Conservation (phyloP, 2,888 invertebrate genomes). For the Priocnemis perturbator region DNA sequence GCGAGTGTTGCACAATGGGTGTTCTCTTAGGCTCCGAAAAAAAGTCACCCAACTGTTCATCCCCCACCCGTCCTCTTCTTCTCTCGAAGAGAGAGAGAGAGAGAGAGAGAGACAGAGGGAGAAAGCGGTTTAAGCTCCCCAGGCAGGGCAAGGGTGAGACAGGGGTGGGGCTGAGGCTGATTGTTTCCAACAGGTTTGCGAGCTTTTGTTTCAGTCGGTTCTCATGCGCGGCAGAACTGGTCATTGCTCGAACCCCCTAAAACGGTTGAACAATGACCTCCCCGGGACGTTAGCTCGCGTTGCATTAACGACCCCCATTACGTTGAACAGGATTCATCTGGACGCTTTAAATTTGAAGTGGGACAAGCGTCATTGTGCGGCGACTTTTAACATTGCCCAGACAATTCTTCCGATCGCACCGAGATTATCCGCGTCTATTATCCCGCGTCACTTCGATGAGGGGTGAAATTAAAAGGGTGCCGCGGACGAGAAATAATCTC, state of each 20-base stretch:
- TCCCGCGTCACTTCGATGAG: neutral
- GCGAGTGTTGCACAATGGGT: constrained; percentile 66
- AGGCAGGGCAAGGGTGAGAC: neutral
- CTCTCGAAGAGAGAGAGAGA: no score
- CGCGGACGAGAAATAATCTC: neutral
- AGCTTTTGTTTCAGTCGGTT: constrained; percentile 72
- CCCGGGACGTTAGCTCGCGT: constrained; percentile 64
- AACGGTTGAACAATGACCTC: constrained; percentile 71
- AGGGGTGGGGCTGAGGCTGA: constrained; percentile 48
- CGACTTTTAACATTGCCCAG: no score
- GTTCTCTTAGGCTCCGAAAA: constrained; percentile 60
- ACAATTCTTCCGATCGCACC: no score
- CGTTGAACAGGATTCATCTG: constrained; percentile 47
- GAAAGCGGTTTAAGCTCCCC: constrained; percentile 24
- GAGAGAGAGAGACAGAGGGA: no score
- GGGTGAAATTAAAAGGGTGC: constrained; percentile 1
- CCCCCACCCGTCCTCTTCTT: constrained; percentile 53
- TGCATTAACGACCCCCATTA: constrained; percentile 58
- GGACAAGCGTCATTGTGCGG: constrained; percentile 15
- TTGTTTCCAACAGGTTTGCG: constrained; percentile 74
- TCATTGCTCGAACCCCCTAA: constrained; percentile 69
- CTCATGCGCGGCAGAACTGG: constrained; percentile 71
- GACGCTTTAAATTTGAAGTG: constrained; percentile 32
- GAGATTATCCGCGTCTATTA: neutral
- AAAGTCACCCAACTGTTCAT: constrained; percentile 74